Conservation (phyloP, 2,888 invertebrate species). For the Troglohyphantes excavatus region DNA sequence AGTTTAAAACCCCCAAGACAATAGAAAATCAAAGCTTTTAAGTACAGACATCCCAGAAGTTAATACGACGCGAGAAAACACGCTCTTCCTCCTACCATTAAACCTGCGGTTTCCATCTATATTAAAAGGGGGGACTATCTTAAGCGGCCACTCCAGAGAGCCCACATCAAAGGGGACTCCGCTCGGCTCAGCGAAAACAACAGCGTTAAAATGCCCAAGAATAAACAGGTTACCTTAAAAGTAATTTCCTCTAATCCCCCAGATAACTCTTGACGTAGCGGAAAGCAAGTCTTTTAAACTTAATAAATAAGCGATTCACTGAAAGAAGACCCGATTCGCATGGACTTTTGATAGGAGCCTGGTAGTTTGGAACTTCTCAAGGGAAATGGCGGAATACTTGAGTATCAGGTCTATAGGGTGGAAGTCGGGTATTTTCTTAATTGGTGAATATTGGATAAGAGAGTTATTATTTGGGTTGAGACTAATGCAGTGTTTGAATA, state of each 20-base stretch:
- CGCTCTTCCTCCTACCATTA: background rate
- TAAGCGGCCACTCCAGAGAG: background rate
- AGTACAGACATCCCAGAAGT: background rate
- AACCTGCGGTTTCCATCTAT: background rate
- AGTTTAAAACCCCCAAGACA: too few relatives aligned
- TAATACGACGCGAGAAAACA: background rate
- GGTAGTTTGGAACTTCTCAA: too few relatives aligned
- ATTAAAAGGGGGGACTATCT: background rate
- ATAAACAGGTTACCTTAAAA: background rate
- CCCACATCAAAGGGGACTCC: background rate
- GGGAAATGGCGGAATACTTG: too few relatives aligned
- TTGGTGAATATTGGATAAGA: too few relatives aligned
- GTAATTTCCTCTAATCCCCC: conserved; percentile 5
- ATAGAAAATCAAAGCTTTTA: background rate
- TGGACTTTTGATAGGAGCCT: too few relatives aligned
- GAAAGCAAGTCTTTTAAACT: background rate
- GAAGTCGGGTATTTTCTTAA: too few relatives aligned
- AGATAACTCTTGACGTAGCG: background rate
- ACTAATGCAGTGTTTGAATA: too few relatives aligned
- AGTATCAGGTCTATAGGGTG: too few relatives aligned
- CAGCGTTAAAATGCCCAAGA: background rate
- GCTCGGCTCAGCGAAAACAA: background rate
- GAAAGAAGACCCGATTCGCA: too few relatives aligned
- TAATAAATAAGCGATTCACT: background rate
- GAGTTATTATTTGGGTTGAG: too few relatives aligned